Base-by-base conservation (phyloP, 1,140 invertebrate species). In the Mylabris phalerata region DNA sequence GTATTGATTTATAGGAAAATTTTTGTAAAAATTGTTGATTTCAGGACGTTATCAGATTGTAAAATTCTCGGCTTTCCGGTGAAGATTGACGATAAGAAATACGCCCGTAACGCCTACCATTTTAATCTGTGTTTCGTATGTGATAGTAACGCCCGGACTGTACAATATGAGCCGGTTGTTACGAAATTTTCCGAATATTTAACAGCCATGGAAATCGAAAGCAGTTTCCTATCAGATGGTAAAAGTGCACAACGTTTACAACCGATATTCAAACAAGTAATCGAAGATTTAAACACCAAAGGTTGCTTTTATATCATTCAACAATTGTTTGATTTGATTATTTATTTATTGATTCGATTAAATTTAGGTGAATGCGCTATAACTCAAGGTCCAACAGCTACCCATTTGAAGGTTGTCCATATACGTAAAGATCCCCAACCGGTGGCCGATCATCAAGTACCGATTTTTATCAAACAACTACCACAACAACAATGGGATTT, bases 41-140 rank as follows among this genome's bases (percentile, higher is more conserved):
- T 38, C 55, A 75, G 72, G 11, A 73, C 72, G 6, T 59, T 75
- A 41, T 58, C 68, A 57, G 88, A 90, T 43, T 85, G 86, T 55
- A 98, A 96, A 77, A 92, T 98, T 57, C 80, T 95, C 11, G 95
- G 95, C 0, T 98, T 91, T 77, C 95, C 95, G 0, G 88, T 96
- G 27, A 82, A 85, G 63, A 94, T 98, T 55, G 87, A 93, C 65
- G 85, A 93, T 69, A 82, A 87, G 48, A 91, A 92, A 67, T 98
- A 98, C 79, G 84, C 86, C n/a, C 79, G 95, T 60, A 98, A 98
- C 79, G 89, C 91, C 26, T 90, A 93, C 65, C 88, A 95, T 51
- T 98, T 98, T 74, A 98, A 98, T 76, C 74, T 97, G 3, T 97
- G 94, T 73, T 95, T 98, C 75, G 93, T 97, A 0, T 97, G 92